Evolutionary conservation across 2,113 vertebrate species (phyloP), one percentile per base, ranked within the genome.

Genomic region (Gymnorhina tibicen): DNA sequence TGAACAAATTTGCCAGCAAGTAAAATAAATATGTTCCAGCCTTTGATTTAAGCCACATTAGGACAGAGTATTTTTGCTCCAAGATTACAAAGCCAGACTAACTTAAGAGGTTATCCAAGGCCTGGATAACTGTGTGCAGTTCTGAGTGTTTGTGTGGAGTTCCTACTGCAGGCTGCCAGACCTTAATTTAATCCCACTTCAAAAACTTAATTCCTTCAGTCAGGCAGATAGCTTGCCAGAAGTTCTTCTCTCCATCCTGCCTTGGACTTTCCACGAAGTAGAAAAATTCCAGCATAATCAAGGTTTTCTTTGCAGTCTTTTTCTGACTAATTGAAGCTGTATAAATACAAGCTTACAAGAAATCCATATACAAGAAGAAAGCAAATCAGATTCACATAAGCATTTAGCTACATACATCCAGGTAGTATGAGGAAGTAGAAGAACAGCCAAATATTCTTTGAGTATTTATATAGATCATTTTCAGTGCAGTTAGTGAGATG

Each of bases 41-140:
- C 78, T 96, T 96, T 96, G 83, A 96, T 96, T 92, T 92, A 95
- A 89, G 92, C 95, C 50, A 89, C 91, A 76, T 93, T 91, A 94
- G 62, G 49, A 58, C 23, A 85, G 32, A 93, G 69, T 41, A 93
- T 53, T 92, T 93, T 84, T 82, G 41, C 75, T 95, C 60, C 41
- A 64, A 85, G 69, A 84, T 82, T 92, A 92, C 37, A 95, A 89
- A 95, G 68, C 41, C 73, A 91, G 92, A 89, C 79, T 89, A 66
- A 89, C 70, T 94, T 75, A 78, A 37, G 56, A 94, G 95, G 88
- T 96, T 93, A 96, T 75, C 41, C 76, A 87, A 89, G 93, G 88
- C 56, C 87, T 47, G 74, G 13, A 53, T 53, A 78, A 62, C 47
- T 14, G 1, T 27, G 52, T 60, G 68, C 67, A 88, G 53, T 69